Evolutionary conservation across 1,140 invertebrate genomes (phyloP), one percentile per base, ranked within the genome.

Genomic region (Pseudomyrmex dendroicus): DNA sequence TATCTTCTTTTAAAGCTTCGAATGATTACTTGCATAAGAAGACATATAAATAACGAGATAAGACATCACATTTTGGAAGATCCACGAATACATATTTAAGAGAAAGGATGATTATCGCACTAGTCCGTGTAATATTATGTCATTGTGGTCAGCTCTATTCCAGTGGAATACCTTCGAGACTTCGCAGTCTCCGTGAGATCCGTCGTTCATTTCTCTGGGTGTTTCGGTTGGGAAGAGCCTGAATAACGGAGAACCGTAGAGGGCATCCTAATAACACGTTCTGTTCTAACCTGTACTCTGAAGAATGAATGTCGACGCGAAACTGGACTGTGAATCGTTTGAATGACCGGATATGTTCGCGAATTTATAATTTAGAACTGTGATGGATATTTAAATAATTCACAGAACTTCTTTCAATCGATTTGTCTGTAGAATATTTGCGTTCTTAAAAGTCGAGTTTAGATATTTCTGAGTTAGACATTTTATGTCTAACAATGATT

Each of bases 211-310:
- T 72, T 70, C 76, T 70, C 64, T 4, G 76, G 25, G 15, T 52
- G 46, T 64, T 63, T 57, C 80, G 59, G 56, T 56, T 70, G 77
- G 50, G 78, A 86, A 82, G 22, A 64, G 67, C 70, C 73, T 73
- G 62, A 74, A 85, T 48, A 72, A 77, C 74, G 73, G 46, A 56
- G 54, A 70, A 68, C 15, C 35, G 54, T 46, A 74, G 74, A 88
- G 77, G 83, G 84, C 84, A 86, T 84, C 86, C 85, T 91, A 92
- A 92, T 91, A 91, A 92, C 86, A 90, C 82, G 90, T 90, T 88
- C 84, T 84, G 72, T 78, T 74, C 84, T 91, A 90, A 90, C 88
- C 89, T 86, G 88, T 86, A 85, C 86, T 83, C 64, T 77, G 72
- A 89, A 86, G 82, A 84, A 84, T 59, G 66, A 48, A 48, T 52